Conservation (phyloP, 2,888 invertebrate species). For the Drosophila kuntzei region DNA sequence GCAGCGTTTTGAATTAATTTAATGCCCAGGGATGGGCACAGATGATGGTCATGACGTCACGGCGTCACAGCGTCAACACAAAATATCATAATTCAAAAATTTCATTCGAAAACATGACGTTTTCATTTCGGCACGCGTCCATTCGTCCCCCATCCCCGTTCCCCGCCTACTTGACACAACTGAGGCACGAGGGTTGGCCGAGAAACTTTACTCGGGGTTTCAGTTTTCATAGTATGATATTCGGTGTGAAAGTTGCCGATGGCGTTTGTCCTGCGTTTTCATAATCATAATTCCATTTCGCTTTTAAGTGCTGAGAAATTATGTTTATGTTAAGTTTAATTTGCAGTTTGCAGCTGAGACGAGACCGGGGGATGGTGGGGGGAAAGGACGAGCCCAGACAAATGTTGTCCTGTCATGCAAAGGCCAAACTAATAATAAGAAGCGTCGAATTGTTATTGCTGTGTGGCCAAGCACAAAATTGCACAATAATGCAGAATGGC, state of each 20-base stretch:
- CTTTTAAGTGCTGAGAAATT: slow-evolving; percentile 74
- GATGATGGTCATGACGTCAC: slow-evolving; percentile 47
- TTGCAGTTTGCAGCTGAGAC: slow-evolving; percentile 64
- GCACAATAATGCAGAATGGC: slow-evolving; percentile 59
- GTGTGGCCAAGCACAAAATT: slow-evolving; percentile 66
- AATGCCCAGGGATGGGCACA: slow-evolving; percentile 63
- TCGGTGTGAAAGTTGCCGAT: slow-evolving; percentile 67
- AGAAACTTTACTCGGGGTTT: slow-evolving; percentile 39
- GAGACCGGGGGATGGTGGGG: not conserved
- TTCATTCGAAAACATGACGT: slow-evolving; percentile 79
- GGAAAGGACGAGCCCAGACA: slow-evolving; percentile 6
- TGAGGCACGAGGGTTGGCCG: slow-evolving; percentile 45
- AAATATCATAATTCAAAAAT: slow-evolving; percentile 82
- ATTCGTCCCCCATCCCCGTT: slow-evolving; percentile 9
- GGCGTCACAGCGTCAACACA: slow-evolving; percentile 61
- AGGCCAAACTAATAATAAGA: slow-evolving; percentile 28
- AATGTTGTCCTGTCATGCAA: slow-evolving; percentile 66
- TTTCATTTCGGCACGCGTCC: slow-evolving; percentile 76
- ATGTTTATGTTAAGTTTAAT: slow-evolving; percentile 76
- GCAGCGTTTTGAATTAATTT: slow-evolving; percentile 82
- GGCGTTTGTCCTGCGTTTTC: slow-evolving; percentile 51
- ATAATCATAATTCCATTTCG: slow-evolving; percentile 72
- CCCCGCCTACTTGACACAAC: not conserved
- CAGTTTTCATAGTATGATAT: slow-evolving; percentile 30
- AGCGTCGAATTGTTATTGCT: slow-evolving; percentile 55